These are phyloP conservation scores for Tenodera sinensis DNA, from an alignment of 2,888 invertebrate species.

Conservation along the genomic window DNA sequence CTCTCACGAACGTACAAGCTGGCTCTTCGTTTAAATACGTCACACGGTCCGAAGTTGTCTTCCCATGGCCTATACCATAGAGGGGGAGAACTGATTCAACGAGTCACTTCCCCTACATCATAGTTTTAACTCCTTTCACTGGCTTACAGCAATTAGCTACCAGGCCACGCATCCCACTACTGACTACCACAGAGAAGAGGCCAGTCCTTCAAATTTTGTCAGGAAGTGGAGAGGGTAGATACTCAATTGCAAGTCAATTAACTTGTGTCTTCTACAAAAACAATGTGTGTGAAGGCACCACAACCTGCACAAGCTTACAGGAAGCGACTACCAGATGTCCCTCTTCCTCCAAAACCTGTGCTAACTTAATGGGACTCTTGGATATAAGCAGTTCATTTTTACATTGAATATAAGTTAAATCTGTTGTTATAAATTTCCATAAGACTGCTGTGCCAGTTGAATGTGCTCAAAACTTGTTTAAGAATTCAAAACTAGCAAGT, in stretches of 20 bases:
- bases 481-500: neutral
- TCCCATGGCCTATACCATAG: too few species aligned
- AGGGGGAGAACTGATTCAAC: too few species aligned
- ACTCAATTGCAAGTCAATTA: too few species aligned
- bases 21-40: too few species aligned
- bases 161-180: too few species aligned
- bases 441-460: neutral
- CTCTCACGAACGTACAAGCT: too few species aligned
- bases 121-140: too few species aligned
- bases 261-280: too few species aligned
- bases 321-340: slow-evolving; percentile 35
- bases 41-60: too few species aligned
- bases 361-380: slow-evolving; percentile 40
- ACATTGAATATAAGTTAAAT: slow-evolving; percentile 19
- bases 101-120: too few species aligned
- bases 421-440: neutral
- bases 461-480: neutral
- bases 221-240: slow-evolving; percentile 35
- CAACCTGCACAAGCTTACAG: slow-evolving; percentile 35
- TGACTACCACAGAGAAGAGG: too few species aligned
- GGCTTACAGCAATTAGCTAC: too few species aligned
- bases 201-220: slow-evolving; percentile 36
- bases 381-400: slow-evolving; percentile 37
- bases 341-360: slow-evolving; percentile 38
- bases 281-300: slow-evolving; percentile 38